phyloP scores from a whole-genome alignment of 2,113 vertebrate genomes.

The Nothobranchius kuhntae region DNA sequence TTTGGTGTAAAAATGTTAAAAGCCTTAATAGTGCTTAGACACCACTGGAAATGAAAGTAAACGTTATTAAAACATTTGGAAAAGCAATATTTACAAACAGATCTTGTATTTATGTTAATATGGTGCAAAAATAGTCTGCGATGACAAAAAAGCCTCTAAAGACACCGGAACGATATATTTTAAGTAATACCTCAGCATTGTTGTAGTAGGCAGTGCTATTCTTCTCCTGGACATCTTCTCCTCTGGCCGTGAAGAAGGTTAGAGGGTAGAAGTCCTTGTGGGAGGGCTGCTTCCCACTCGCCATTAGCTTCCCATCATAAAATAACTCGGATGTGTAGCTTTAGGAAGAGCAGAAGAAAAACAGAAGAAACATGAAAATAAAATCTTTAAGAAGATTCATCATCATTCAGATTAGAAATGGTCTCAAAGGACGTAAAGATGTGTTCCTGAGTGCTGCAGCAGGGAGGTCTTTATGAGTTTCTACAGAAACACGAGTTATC shows the following conservation, averaged over 20 bases:
- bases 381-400: background rate
- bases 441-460: background rate
- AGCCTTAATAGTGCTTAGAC: too few species aligned
- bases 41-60: too few species aligned
- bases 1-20: too few species aligned
- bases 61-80: too few species aligned
- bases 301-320: constrained; percentile 98
- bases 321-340: constrained; percentile 99
- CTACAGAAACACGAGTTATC: background rate
- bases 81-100: too few species aligned
- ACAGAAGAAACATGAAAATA: background rate
- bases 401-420: background rate
- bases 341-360: constrained; percentile 32
- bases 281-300: constrained; percentile 96
- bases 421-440: background rate
- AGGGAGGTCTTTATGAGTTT: background rate
- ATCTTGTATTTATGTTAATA: background rate
- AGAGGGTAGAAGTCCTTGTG: constrained; percentile 99
- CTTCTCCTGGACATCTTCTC: constrained; percentile 98
- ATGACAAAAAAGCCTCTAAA: background rate
- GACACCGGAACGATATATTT: background rate
- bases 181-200: constrained; percentile 89
- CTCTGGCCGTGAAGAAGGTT: constrained; percentile 97
- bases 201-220: constrained; percentile 99
- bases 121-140: too few species aligned